Evolutionary conservation across 2,888 invertebrate species (phyloP).

Genomic region (Caenorhabditis macrosperma): DNA sequence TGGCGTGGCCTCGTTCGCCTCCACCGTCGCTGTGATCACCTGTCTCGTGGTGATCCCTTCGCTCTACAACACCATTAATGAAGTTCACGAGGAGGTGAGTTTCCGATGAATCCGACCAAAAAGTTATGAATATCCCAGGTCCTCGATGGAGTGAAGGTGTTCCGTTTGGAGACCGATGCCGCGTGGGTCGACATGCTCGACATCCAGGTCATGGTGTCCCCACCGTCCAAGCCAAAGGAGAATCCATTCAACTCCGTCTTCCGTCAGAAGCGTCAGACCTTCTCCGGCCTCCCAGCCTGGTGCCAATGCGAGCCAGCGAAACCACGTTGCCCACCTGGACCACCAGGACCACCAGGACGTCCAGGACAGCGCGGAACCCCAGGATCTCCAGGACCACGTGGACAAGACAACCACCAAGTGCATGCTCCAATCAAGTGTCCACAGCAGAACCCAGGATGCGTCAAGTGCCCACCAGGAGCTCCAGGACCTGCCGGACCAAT

Average conservation of each 20-base stretch:
- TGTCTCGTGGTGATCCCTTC: conserved; percentile 76
- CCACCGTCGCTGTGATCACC: conserved; percentile 65
- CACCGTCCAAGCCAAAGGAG: conserved; percentile 71
- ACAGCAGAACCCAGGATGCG: conserved; percentile 61
- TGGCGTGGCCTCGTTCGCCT: conserved; percentile 64
- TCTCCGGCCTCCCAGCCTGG: conserved; percentile 70
- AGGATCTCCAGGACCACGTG: conserved; percentile 66
- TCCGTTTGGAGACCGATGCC: conserved; percentile 72
- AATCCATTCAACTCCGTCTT: conserved; percentile 72
- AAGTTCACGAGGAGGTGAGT: conserved; percentile 66
- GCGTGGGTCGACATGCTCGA: conserved; percentile 74
- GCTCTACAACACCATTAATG: conserved; percentile 76
- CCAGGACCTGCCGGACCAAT: conserved; percentile 54
- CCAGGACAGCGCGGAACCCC: conserved; percentile 67
- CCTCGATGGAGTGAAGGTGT: conserved; percentile 70
- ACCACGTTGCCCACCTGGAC: conserved; percentile 70
- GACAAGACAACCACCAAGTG: conserved; percentile 67
- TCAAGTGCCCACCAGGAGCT: conserved; percentile 66
- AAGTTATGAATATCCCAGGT: conserved; percentile 64
- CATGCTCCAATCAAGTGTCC: conserved; percentile 67
- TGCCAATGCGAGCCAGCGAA: conserved; percentile 73
- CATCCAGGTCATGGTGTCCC: conserved; percentile 74
- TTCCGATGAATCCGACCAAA: background rate
- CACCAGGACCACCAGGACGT: conserved; percentile 71
- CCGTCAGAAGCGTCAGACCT: conserved; percentile 70